Conservation (phyloP, 2,888 invertebrate species). For the Pharmacophagus antenor region DNA sequence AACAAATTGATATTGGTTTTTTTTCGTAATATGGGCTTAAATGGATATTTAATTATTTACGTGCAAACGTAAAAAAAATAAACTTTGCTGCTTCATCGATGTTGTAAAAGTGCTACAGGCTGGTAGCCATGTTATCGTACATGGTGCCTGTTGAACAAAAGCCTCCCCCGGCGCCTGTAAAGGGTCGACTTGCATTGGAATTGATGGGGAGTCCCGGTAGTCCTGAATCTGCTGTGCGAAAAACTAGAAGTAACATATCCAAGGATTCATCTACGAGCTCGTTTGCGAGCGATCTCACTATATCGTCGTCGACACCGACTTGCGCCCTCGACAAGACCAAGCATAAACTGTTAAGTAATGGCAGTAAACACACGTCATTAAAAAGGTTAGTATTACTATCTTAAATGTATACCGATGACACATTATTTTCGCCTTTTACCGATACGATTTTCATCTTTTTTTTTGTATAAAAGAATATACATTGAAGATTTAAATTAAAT, state of each 20-base stretch:
- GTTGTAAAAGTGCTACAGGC: slow-evolving; percentile 32
- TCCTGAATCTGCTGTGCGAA: slow-evolving; percentile 58
- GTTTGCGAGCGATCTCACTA: slow-evolving; percentile 84
- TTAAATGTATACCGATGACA: neutral
- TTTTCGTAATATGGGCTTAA: slow-evolving; percentile 31
- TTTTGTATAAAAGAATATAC: no score
- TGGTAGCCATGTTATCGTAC: slow-evolving; percentile 85
- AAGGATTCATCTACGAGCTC: slow-evolving; percentile 88
- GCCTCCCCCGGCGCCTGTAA: slow-evolving; percentile 82
- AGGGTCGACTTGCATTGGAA: slow-evolving; percentile 75
- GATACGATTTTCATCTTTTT: neutral
- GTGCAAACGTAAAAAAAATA: slow-evolving; percentile 33
- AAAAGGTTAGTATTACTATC: slow-evolving; percentile 81
- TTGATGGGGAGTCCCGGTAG: slow-evolving; percentile 56
- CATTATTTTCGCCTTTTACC: neutral
- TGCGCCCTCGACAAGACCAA: slow-evolving; percentile 83
- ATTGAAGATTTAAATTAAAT: no score
- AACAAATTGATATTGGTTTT: slow-evolving; percentile 33
- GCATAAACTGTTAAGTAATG: slow-evolving; percentile 85
- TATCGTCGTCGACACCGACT: slow-evolving; percentile 83
- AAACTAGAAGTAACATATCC: slow-evolving; percentile 63
- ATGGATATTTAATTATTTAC: slow-evolving; percentile 22
- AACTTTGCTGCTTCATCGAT: slow-evolving; percentile 33
- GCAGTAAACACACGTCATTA: slow-evolving; percentile 85
- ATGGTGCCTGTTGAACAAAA: slow-evolving; percentile 90